Conservation (phyloP, 2,888 invertebrate genomes). For the Trissoscelio sp. region DNA sequence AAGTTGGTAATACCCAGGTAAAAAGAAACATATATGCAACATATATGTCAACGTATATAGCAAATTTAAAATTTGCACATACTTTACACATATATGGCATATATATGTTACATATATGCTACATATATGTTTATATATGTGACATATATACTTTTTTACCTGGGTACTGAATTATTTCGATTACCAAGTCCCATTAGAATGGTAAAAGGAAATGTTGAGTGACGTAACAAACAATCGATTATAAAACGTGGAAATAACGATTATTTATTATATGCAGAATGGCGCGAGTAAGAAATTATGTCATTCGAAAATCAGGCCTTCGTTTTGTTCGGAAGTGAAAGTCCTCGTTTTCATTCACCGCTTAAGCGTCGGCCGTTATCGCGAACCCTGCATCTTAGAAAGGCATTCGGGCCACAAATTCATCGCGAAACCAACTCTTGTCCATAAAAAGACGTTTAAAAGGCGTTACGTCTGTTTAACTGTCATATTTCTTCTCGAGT, state of each 20-base stretch:
- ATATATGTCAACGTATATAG: no score
- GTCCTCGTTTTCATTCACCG: slow-evolving; percentile 63
- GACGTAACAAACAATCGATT: slow-evolving; percentile 61
- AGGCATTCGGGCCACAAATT: slow-evolving; percentile 49
- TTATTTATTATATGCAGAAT: slow-evolving; percentile 10
- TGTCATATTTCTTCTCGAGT: slow-evolving; percentile 1
- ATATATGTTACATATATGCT: no score
- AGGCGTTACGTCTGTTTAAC: slow-evolving; percentile 42
- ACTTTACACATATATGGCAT: no score
- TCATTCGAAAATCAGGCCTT: slow-evolving; percentile 62
- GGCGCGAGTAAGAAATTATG: slow-evolving; percentile 50
- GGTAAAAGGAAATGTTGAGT: background rate
- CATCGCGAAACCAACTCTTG: slow-evolving; percentile 5
- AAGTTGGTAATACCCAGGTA: no score
- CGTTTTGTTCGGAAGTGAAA: slow-evolving; percentile 68
- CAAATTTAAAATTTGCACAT: no score
- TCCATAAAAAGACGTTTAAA: slow-evolving; percentile 53
- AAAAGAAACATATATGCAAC: no score
- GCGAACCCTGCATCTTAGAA: slow-evolving; percentile 55
- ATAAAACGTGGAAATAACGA: slow-evolving; percentile 49
- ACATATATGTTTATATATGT: no score
- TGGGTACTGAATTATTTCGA: no score
- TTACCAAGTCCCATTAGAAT: background rate
- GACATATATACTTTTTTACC: no score
- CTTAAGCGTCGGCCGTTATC: slow-evolving; percentile 24